Percentiles rank a stretch among this genome's conserved stretches.
phyloP scores from a whole-genome alignment of 2,113 vertebrate species.

The Corapipo altera region DNA sequence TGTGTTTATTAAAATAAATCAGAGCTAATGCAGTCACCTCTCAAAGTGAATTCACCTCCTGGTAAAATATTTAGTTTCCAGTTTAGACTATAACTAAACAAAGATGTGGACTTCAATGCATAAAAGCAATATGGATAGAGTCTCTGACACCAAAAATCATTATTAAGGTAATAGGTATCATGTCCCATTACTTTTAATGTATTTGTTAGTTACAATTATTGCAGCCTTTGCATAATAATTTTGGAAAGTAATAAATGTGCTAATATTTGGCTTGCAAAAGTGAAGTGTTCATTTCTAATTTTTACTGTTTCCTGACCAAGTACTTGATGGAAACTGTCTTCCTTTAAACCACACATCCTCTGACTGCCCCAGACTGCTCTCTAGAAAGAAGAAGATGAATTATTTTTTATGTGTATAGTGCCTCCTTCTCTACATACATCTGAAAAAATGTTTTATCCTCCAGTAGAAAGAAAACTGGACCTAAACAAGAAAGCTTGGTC shows the following conservation, averaged over 20 bases:
- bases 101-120: neutral
- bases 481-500: neutral
- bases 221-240: slow-evolving; percentile 3
- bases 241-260: neutral
- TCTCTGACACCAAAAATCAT: neutral
- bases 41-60: neutral
- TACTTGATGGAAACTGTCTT: neutral
- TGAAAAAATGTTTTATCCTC: neutral
- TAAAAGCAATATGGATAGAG: neutral
- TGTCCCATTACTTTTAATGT: slow-evolving; percentile 33
- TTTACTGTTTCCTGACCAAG: neutral
- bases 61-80: slow-evolving; percentile 7
- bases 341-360: neutral
- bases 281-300: neutral
- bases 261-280: neutral
- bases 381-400: neutral
- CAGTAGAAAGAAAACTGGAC: neutral
- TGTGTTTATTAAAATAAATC: slow-evolving; percentile 45
- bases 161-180: slow-evolving; percentile 15
- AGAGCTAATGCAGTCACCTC: neutral
- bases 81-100: neutral
- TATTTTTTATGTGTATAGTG: neutral
- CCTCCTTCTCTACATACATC: neutral
- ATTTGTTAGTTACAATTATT: slow-evolving; percentile 42
- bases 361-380: neutral